Base-by-base conservation (phyloP, 2,797 vertebrate species). In the Enteromius unitaeniatus region DNA sequence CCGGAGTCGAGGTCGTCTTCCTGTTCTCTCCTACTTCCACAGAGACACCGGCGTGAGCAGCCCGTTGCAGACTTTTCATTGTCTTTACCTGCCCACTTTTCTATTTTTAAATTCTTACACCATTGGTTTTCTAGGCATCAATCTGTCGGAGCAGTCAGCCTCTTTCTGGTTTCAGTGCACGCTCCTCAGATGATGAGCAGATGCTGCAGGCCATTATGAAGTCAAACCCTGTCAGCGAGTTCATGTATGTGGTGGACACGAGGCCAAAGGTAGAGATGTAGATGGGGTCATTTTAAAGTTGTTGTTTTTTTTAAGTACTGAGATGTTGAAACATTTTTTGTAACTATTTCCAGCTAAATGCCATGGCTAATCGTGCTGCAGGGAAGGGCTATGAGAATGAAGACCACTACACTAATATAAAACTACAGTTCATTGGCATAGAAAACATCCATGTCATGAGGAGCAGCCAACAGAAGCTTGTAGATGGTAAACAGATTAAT, bases 361-460 rank as follows among this genome's bases (percentile, higher is more conserved):
- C 98, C 2, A 98, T 99, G 97, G 98, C 98, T 4, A 99, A 99
- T 87, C 94, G 97, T 58, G 98, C 98, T 10, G 97, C 97, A 1
- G 98, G 98, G 58, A 99, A 99, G 91, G 98, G 97, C 78, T 99
- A 99, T 3, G 98, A 99, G 93, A 99, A 96, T 21, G 97, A 99
- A 89, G 97, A 99, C 90, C 97, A 99, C 92, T 99, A 99, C 89
- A 96, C 95, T 88, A 98, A 99, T 92, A 98, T 99, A 89, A 97
- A 97, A 89, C 97, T 99, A 89, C 97, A 98, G 11, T 99, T 99
- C 92, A 97, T 99, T 26, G 97, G 97, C 89, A 99, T 99, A 28
- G 98, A 99, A 88, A 99, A 99, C 91, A 99, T 99, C 87, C 98
- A 99, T 1, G 97, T 99, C 60, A 99, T 99, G 98, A 96, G 98